Evolutionary conservation across 1,140 invertebrate genomes (phyloP).

Genomic region (Macrotrachela quadricornifera): DNA sequence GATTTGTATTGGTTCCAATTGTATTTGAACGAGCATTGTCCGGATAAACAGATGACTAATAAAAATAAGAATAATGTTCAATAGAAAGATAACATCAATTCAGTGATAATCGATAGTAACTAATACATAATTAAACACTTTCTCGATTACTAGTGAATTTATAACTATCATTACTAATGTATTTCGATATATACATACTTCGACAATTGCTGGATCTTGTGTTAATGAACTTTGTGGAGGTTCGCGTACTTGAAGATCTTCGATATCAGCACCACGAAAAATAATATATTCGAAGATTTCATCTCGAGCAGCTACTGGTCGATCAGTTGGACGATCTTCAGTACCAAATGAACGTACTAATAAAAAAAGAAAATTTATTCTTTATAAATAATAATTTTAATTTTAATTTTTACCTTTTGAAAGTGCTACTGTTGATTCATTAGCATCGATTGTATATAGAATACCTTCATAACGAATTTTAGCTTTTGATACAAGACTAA

Average conservation of each 20-base stretch:
- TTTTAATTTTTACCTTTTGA: conserved; percentile 48
- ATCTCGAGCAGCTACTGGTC: conserved; percentile 67
- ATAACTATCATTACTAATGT: too few species aligned
- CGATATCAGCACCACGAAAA: conserved; percentile 90
- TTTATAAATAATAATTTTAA: too few species aligned
- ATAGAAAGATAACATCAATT: too few species aligned
- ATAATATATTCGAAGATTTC: conserved; percentile 97
- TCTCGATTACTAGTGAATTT: too few species aligned
- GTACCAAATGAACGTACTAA: conserved; percentile 93
- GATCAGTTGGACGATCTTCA: conserved; percentile 76
- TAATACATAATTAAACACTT: too few species aligned
- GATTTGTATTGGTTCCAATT: too few species aligned
- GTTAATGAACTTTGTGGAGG: conserved; percentile 32
- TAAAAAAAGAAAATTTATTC: conserved; percentile 17
- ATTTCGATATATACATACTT: conserved; percentile 8
- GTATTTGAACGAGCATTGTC: too few species aligned
- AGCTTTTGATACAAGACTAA: conserved; percentile 96
- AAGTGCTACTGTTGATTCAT: conserved; percentile 94
- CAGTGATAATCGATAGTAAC: too few species aligned
- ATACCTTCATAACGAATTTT: conserved; percentile 98
- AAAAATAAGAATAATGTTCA: too few species aligned
- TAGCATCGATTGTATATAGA: conserved; percentile 90
- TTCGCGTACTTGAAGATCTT: conserved; percentile 75
- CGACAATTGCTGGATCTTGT: conserved; percentile 31
- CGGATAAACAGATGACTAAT: too few species aligned